Base-by-base conservation (phyloP, 2,888 invertebrate species). In the Polia nebulosa region DNA sequence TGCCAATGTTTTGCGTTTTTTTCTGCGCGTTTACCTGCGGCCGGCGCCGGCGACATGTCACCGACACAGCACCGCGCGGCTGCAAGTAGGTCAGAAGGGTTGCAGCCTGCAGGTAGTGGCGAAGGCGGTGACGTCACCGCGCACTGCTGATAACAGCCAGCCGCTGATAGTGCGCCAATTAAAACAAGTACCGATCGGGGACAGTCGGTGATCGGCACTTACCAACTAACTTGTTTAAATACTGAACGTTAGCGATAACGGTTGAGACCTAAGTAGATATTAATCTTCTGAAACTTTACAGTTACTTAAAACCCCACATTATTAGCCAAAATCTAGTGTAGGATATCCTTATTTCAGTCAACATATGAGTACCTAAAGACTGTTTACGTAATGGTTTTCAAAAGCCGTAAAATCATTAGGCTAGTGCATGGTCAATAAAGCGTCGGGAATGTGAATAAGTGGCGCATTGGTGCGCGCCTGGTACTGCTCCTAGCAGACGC, bases 11-110 rank as follows among this genome's bases (percentile, higher is more conserved):
- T 60, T 45, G 71, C 60, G 32, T 79, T 78, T 75, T n/a, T 78
- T 78, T 75, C 29, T 60, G 59, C 58, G 51, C 47, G 39, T 41
- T 62, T 78, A 78, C 78, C 78, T 76, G 72, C 45, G 45, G 44
- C 53, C 65, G 77, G 80, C 81, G 81, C 80, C 78, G 62, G 69
- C 20, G 72, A 76, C 72, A 70, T 76, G 76, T 78, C 73, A 73
- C 60, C 62, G 29, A 61, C 53, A 39, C 55, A 57, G 58, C 61
- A 56, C 64, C 59, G 39, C 17, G 39, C 39, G 59, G 67, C 80
- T 76, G 68, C 62, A 72, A 60, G 80, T 72, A 80, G 67, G 76
- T 74, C 81, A 81, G 77, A 83, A 81, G 81, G 81, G 81, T 81
- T 79, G 83, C 83, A 41, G 39, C 39, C 7, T 13, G 39, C 39